These are phyloP conservation scores for Stichopus chloronotus DNA, from an alignment of 35 echinoderm and acorn worm species.

Conservation along the genomic window DNA sequence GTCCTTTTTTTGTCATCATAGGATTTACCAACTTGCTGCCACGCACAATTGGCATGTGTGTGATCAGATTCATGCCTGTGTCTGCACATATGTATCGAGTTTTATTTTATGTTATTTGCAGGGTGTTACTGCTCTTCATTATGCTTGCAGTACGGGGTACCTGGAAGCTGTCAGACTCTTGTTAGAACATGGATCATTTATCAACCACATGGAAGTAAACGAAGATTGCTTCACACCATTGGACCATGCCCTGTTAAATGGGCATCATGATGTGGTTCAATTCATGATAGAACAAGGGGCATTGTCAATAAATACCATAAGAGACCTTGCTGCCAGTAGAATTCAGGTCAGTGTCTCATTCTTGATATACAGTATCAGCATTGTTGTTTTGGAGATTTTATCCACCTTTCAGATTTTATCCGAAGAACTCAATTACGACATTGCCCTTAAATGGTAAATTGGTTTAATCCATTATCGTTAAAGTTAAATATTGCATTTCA, in stretches of 20 bases:
- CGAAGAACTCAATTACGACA: not conserved
- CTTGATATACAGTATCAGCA: not conserved
- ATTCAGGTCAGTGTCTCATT: conserved; percentile 70
- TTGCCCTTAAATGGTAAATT: not conserved
- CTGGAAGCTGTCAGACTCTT: conserved; percentile 84
- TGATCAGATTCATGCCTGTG: too few relatives aligned
- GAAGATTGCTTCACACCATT: conserved; percentile 91
- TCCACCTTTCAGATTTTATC: not conserved
- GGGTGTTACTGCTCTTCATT: conserved; percentile 97
- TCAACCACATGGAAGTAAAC: conserved; percentile 95
- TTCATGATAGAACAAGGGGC: conserved; percentile 97
- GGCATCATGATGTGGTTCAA: conserved; percentile 89
- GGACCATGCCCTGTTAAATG: conserved; percentile 93
- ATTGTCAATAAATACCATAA: conserved; percentile 86
- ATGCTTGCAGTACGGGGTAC: conserved; percentile 90
- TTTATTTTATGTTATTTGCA: not conserved
- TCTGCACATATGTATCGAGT: too few relatives aligned
- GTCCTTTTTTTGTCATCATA: too few relatives aligned
- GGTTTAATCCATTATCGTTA: not conserved
- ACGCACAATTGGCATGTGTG: too few relatives aligned
- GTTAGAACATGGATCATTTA: conserved; percentile 86
- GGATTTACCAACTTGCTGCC: too few relatives aligned
- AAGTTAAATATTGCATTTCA: too few relatives aligned
- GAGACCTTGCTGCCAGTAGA: conserved; percentile 86
- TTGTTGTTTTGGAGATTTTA: not conserved